Base-by-base conservation (phyloP, 1,140 invertebrate genomes). In the Drosophila burlai region DNA sequence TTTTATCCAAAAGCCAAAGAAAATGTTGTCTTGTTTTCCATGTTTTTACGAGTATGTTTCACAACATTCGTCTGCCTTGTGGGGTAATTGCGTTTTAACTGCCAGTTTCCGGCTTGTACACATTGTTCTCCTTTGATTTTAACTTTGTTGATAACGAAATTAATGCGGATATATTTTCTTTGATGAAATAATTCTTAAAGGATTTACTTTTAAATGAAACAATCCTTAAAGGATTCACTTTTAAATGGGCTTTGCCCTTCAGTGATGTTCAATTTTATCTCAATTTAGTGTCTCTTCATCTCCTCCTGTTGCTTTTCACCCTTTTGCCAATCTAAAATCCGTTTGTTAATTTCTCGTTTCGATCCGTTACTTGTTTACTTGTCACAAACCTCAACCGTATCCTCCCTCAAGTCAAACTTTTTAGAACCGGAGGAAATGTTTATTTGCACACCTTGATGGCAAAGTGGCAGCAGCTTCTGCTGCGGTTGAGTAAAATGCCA, bases 61-160 rank as follows among this genome's bases (percentile, higher is more conserved):
- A 29, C 47, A 69, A 54, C n/a, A 54, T 67, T 40, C 38, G 21
- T 18, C 49, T 13, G 67, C 15, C 16, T 47, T 45, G 18, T 55
- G 31, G 45, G 31, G 67, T 69, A 71, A 71, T 71, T 71, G 67
- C 29, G 64, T 40, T 55, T 38, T 47, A 55, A 69, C 36, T 34
- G 34, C 49, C 21, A n/a, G 21, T 46, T 65, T 60, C 16, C 4
- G 13, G 47, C 31, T 31, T 47, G 59, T n/a, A 7, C 15, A n/a
- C 31, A 10, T 55, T 55, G 29, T 46, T 16, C 18, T 45, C 8
- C 11, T 38, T 29, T 18, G 21, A 18, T 26, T 58, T 58, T n/a
- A 26, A 58, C 21, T 58, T 42, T 26, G 36, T 58, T 58, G 54
- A 40, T 40, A 55, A 55, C 36, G 13, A 57, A n/a, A 40, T 57